Percentiles rank a stretch among this genome's conserved stretches.
Evolutionary conservation across 2,113 vertebrate genomes (phyloP).

Genomic region (Natator depressus): DNA sequence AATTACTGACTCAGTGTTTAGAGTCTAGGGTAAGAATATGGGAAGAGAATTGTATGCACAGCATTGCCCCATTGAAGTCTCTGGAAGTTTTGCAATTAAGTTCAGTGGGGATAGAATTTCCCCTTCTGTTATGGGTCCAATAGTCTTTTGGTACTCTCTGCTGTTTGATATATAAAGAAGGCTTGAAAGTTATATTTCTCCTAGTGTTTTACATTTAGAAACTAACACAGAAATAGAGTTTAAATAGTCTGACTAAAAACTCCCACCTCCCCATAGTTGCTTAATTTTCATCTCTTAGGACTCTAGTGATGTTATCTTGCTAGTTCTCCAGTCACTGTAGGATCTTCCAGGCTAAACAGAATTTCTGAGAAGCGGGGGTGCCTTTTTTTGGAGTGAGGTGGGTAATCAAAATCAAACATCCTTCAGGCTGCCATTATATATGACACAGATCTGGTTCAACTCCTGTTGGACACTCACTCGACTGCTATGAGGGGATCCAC

Average conservation of each 20-base stretch:
- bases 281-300: neutral
- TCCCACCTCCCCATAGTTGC: neutral
- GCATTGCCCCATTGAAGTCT: neutral
- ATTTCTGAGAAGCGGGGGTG: neutral
- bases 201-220: neutral
- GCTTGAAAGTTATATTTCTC: neutral
- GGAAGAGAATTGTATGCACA: neutral
- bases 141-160: neutral
- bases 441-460: neutral
- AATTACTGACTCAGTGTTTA: neutral
- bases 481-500: neutral
- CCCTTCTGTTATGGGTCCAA: neutral
- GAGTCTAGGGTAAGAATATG: neutral
- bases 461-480: neutral
- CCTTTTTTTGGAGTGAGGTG: neutral
- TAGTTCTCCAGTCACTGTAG: neutral
- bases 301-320: neutral
- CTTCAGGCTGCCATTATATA: neutral
- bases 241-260: neutral
- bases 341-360: neutral
- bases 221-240: neutral
- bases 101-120: neutral
- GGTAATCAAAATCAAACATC: neutral
- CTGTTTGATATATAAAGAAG: neutral
- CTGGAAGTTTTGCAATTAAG: neutral